Percentiles rank a stretch among this genome's conserved stretches.
phyloP scores from a whole-genome alignment of 2,797 vertebrate species.

The Darevskia mixta region DNA sequence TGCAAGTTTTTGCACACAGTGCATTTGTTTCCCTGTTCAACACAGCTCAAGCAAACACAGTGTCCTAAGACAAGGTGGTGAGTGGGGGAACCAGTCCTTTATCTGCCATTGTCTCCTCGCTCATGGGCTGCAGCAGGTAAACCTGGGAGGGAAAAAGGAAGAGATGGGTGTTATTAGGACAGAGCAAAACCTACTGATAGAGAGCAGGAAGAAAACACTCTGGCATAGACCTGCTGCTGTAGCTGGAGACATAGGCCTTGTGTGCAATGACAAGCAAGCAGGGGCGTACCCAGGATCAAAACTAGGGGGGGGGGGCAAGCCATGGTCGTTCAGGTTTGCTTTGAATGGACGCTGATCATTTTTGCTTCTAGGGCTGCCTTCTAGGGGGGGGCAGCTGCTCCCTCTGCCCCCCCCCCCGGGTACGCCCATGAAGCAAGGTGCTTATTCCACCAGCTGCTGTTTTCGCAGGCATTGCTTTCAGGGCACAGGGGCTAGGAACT shows the following conservation, averaged over 20 bases:
- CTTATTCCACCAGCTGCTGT: not conserved
- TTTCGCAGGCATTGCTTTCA: not conserved
- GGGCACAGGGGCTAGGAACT: not conserved
- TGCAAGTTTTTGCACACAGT: not conserved
- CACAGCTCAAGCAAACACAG: not conserved
- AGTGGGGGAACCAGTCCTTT: too few species aligned
- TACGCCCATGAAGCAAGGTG: too few species aligned
- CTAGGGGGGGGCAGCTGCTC: too few species aligned
- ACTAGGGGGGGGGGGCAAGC: too few species aligned
- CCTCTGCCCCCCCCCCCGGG: too few species aligned
- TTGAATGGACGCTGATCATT: too few species aligned
- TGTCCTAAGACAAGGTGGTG: not conserved
- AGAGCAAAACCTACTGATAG: not conserved
- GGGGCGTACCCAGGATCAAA: too few species aligned
- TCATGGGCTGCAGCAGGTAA: not conserved
- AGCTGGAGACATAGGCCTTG: too few species aligned
- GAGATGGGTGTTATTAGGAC: not conserved
- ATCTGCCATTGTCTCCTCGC: not conserved
- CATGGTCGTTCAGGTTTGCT: too few species aligned
- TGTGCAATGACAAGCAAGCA: too few species aligned
- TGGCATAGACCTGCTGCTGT: not conserved
- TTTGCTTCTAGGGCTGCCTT: too few species aligned
- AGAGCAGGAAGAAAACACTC: not conserved
- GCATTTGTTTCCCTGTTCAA: not conserved
- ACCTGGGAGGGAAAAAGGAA: not conserved